These are phyloP conservation scores for Triplophysa dalaica DNA, from an alignment of 2,113 vertebrate species.

Conservation along the genomic window DNA sequence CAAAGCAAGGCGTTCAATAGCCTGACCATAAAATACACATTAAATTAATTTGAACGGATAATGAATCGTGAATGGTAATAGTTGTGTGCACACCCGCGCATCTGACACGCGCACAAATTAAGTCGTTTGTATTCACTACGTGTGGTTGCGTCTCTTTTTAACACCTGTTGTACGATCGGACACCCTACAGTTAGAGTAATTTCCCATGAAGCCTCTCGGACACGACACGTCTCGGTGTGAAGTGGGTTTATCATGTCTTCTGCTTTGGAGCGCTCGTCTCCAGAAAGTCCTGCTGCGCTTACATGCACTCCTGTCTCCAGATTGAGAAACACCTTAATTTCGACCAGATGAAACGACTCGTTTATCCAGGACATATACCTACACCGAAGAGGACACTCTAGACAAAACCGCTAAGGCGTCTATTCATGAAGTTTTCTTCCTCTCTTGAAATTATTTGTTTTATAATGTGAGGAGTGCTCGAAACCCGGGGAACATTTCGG, in stretches of 20 bases:
- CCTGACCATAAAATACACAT: neutral
- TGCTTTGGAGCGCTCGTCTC: conserved; percentile 1
- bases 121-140: neutral
- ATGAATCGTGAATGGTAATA: neutral
- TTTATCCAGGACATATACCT: neutral
- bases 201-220: conserved; percentile 3
- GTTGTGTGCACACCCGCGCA: neutral
- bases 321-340: neutral
- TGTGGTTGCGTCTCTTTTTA: neutral
- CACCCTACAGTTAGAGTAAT: neutral
- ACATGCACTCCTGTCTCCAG: neutral
- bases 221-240: conserved; percentile 26
- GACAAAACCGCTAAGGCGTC: neutral
- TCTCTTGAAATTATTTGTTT: neutral
- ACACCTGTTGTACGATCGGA: neutral
- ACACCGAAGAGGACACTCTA: neutral
- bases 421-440: neutral
- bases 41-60: neutral
- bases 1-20: neutral
- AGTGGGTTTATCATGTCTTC: conserved; percentile 29
- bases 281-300: neutral
- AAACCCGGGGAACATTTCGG: neutral
- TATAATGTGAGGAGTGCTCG: neutral
- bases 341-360: neutral
- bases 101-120: neutral